Percentiles rank a stretch among this genome's conserved stretches.
These are phyloP conservation scores for Melanotaenia nigrans DNA, from an alignment of 2,797 vertebrate species.

Conservation along the genomic window DNA sequence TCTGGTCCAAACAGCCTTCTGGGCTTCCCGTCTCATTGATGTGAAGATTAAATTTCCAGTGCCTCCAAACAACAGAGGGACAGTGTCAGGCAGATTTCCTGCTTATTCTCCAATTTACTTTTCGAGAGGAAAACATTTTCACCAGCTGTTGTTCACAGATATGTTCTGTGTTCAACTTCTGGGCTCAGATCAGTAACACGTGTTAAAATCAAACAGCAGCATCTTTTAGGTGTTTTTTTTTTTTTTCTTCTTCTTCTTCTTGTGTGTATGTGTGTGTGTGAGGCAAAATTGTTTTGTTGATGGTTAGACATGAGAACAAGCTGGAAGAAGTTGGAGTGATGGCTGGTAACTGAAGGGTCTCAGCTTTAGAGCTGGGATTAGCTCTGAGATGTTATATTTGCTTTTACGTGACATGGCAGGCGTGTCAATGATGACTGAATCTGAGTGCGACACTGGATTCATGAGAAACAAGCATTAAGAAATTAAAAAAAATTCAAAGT, in stretches of 20 bases:
- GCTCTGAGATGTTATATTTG: slow-evolving; percentile 6
- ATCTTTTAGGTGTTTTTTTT: background rate
- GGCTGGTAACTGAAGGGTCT: slow-evolving; percentile 7
- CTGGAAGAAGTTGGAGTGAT: slow-evolving; percentile 7
- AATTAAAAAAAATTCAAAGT: background rate
- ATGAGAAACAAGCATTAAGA: background rate
- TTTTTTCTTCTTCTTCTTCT: background rate
- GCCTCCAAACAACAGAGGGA: slow-evolving; percentile 22
- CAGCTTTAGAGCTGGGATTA: slow-evolving; percentile 6
- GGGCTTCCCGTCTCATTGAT: slow-evolving; percentile 47
- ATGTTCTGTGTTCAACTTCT: background rate
- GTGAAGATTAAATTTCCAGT: slow-evolving; percentile 41
- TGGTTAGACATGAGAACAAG: background rate
- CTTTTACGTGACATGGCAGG: background rate
- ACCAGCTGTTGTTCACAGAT: slow-evolving; percentile 4
- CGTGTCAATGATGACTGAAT: background rate
- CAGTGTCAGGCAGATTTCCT: slow-evolving; percentile 23
- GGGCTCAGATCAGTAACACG: slow-evolving; percentile 1
- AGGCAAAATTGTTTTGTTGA: background rate
- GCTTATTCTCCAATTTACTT: slow-evolving; percentile 17
- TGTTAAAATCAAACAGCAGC: background rate
- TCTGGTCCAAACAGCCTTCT: slow-evolving; percentile 13
- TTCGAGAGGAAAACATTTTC: slow-evolving; percentile 9
- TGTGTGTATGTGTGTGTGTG: background rate
- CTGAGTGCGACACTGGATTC: background rate